Evolutionary conservation across 2,113 vertebrate genomes (phyloP), one percentile per base, ranked within the genome.

Genomic region (Holacanthus passer): DNA sequence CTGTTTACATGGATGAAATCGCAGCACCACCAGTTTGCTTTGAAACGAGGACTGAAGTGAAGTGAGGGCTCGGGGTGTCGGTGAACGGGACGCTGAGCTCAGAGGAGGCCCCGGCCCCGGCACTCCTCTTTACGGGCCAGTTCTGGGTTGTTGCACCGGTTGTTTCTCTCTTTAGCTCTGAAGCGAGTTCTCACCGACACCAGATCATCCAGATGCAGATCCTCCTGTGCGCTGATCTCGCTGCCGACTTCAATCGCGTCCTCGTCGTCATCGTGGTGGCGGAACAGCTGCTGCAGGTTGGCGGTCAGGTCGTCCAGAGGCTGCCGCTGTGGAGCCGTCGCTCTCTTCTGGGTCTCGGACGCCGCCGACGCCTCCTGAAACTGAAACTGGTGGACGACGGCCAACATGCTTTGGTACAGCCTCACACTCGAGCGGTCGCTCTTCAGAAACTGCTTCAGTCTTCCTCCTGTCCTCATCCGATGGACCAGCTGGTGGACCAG

Each of bases 401-500:
- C 85, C 81, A 96, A 74, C 55, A 96, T 73, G 19, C 53, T 29
- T 1, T 59, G 59, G 53, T 96, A 97, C 24, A 94, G 92, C 16
- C 39, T 81, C 53, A 77, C 12, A 19, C 91, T 86, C 48, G 80
- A 56, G 11, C 80, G 87, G 41, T 93, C 92, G 2, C 11, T 19
- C 10, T 17, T 74, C 48, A 97, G 93, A 7, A 96, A 56, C 5
- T 62, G 79, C 69, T 95, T 94, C 41, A 84, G 74, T 2, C 63
- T 81, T 41, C 77, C 64, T 41, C 77, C 64, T 0, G 87, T 72
- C 32, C 83, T 93, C 66, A 97, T 91, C 48, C 86, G 89, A 24
- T 41, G 88, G 79, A 88, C 90, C 0, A 96, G 77, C 17, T 91
- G 85, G 32, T 98, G 96, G n/a, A 96, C 93, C 67, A 96, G 70